These are phyloP conservation scores for Drosophila basisetae DNA, from an alignment of 2,888 invertebrate species.

Conservation along the genomic window DNA sequence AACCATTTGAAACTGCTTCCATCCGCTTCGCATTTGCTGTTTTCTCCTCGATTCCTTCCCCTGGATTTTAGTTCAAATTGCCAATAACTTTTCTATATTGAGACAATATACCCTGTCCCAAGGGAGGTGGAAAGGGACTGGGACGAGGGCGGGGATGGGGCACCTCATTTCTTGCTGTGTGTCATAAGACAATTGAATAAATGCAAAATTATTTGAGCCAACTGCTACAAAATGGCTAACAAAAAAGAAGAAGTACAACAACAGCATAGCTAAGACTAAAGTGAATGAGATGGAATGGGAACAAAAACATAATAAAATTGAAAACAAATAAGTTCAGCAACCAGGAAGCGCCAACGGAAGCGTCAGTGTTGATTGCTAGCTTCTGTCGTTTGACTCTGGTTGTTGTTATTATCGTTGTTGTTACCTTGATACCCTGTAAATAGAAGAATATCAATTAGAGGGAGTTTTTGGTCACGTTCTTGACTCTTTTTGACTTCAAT, in stretches of 20 bases:
- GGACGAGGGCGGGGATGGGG: not conserved
- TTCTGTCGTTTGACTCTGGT: constrained; percentile 54
- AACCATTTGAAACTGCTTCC: not conserved
- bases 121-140: not conserved
- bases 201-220: constrained; percentile 51
- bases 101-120: constrained; percentile 24
- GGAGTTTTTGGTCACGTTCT: not conserved
- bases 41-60: not conserved
- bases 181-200: constrained; percentile 41
- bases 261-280: not conserved
- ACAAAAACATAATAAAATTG: constrained; percentile 61
- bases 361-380: constrained; percentile 61
- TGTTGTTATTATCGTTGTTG: constrained; percentile 26
- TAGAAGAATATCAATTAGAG: not conserved
- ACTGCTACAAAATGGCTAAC: constrained; percentile 27
- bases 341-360: constrained; percentile 63
- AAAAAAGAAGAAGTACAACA: constrained; percentile 7
- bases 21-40: not conserved
- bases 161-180: not conserved
- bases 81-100: constrained; percentile 39
- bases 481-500: not conserved
- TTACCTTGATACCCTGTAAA: constrained; percentile 32
- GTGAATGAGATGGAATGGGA: constrained; percentile 8
- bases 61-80: constrained; percentile 23
- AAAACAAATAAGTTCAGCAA: constrained; percentile 71